Base-by-base conservation (phyloP, 2,113 vertebrate genomes). In the Lampris incognitus region DNA sequence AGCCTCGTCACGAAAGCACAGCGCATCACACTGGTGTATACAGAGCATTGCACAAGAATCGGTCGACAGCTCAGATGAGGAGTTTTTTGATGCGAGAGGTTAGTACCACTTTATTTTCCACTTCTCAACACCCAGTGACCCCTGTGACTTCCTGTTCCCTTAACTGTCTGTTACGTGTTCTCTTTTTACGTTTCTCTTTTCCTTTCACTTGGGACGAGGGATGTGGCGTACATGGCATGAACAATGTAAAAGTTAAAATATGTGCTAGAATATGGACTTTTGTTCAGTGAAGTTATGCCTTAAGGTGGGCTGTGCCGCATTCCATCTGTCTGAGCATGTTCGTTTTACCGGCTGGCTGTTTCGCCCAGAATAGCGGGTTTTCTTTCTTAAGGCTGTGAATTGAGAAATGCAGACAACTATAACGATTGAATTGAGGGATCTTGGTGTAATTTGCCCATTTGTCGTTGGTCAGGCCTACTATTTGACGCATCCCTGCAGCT, bases 41-140 rank as follows among this genome's bases (percentile, higher is more conserved):
- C 96, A 95, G 91, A 94, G 94, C n/a, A 94, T 97, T 69, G 94
- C 96, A 36, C 94, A 95, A 2, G 96, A 98, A 84, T 97, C 97
- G 0, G 96, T 97, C 11, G 98, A 98, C 87, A 99, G 97, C 92
- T 99, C 97, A 0, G 98, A 99, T 70, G 98, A 99, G 82, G 98
- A 99, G 91, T 99, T 98, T 94, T 99, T 99, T 6, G 97, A 99
- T 80, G 98, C 98, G 0, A 94, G 96, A 96, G 98, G 98, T 98
- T 87, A 92, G 96, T 94, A 51, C 67, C 41, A 57, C 24, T 24
- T 24, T 38, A 65, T 73, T 79, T 40, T 55, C 48, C n/a, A 46
- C 5, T 75, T 36, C 51, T 40, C 61, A 37, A 50, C 9, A 46
- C 44, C 1, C 4, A 46, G 1, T 46, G 4, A 46, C 7, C 44